Percentiles rank a stretch among this genome's conserved stretches.
Conservation (phyloP, 2,113 vertebrate species). For the Prolemur simus region DNA sequence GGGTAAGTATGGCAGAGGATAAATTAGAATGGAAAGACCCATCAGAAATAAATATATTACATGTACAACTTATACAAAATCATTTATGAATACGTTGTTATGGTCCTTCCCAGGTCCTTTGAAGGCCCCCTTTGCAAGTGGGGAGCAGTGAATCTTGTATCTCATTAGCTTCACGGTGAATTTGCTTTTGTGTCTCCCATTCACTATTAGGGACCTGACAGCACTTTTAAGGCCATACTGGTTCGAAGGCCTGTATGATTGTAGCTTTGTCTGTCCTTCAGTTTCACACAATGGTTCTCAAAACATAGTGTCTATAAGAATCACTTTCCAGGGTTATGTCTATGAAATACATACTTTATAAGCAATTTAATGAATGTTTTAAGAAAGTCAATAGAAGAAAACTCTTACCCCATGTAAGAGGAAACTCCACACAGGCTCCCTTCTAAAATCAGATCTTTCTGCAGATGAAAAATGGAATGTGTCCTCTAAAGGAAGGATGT, state of each 20-base stretch:
- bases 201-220: neutral
- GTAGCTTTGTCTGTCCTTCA: neutral
- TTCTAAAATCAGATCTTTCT: neutral
- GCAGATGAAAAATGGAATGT: neutral
- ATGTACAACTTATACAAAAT: neutral
- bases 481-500: neutral
- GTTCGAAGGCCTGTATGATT: neutral
- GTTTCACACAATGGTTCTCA: neutral
- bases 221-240: neutral
- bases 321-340: neutral
- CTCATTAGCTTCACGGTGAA: neutral
- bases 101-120: neutral
- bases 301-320: neutral
- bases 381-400: neutral
- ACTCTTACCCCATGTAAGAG: neutral
- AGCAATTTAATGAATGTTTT: neutral
- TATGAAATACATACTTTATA: neutral
- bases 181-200: neutral
- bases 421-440: neutral
- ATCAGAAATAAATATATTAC: neutral
- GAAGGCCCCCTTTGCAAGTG: neutral
- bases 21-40: neutral
- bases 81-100: neutral
- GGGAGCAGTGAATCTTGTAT: fast-evolving
- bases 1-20: neutral